phyloP scores from a whole-genome alignment of 2,888 invertebrate species.

The Mythimna impura region DNA sequence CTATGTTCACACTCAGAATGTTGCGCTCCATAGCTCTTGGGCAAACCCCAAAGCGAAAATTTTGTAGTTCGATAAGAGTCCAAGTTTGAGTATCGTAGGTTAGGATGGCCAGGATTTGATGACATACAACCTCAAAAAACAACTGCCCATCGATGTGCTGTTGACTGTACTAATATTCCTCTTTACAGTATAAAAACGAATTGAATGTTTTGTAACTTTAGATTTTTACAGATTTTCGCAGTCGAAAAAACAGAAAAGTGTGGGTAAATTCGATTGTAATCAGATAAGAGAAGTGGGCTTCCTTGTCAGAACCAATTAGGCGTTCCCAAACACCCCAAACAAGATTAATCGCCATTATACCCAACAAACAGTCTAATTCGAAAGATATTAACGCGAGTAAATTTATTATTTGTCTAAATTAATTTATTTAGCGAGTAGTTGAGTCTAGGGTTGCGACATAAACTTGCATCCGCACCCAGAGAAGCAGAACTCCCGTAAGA shows the following conservation, averaged over 20 bases:
- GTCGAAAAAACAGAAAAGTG: slow-evolving; percentile 9
- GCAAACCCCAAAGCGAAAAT: too few species aligned
- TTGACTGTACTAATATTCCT: too few species aligned
- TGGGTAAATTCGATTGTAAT: slow-evolving; percentile 34
- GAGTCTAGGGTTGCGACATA: background rate
- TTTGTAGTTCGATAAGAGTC: too few species aligned
- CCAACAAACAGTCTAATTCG: slow-evolving; percentile 58
- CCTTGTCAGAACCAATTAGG: slow-evolving; percentile 56
- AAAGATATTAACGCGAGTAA: slow-evolving; percentile 54
- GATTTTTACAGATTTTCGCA: background rate
- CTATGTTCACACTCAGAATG: too few species aligned
- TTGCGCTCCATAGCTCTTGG: too few species aligned
- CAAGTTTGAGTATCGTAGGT: too few species aligned
- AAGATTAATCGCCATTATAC: slow-evolving; percentile 65
- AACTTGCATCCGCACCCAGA: background rate
- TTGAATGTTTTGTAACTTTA: background rate
- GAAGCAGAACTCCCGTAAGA: background rate
- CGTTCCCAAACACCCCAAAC: slow-evolving; percentile 48
- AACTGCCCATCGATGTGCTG: too few species aligned
- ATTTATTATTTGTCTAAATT: slow-evolving; percentile 57
- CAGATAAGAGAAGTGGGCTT: slow-evolving; percentile 21
- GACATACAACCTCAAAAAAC: too few species aligned
- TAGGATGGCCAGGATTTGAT: too few species aligned
- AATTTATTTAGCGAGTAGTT: slow-evolving; percentile 51
- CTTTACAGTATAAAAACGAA: background rate